Evolutionary conservation across 2,113 vertebrate species (phyloP), one percentile per base, ranked within the genome.

Genomic region (Herpetotheres cachinnans): DNA sequence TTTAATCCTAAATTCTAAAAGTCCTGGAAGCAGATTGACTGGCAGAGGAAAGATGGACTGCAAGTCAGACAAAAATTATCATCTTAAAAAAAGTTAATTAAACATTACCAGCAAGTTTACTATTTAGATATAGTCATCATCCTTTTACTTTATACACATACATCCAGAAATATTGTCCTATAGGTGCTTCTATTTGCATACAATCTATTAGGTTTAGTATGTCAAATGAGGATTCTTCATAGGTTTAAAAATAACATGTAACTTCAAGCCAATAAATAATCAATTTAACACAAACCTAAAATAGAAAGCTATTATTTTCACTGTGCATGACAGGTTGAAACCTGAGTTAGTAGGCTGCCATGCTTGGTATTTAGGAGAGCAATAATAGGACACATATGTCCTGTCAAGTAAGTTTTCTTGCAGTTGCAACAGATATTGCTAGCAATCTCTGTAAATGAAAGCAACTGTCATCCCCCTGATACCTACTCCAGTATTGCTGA

Each of bases 351-450:
- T n/a, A 79, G 63, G 70, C 19, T 92, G 77, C 69, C 52, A 71
- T 74, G 16, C 21, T 47, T 82, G 24, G 2, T 81, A 82, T 69
- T 86, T 91, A 44, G 40, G 24, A 66, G 32, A 86, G 40, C 3
- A 65, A 59, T 52, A 78, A 84, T 8, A 74, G 63, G 70, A 42
- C 86, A 89, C n/a, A 67, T 49, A 90, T 59, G 55, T 86, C 61
- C 65, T 79, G 34, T 72, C 90, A 95, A 88, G 78, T 26, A 86
- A 78, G 40, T 76, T 86, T 90, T 90, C 42, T 61, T 85, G 27
- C 16, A 63, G 50, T 88, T 83, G 27, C 26, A 88, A 40, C 16
- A 81, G 69, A 58, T 89, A 52, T 36, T 46, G 55, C 3, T 7
- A 78, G 29, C 17, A 59, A 34, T 44, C n/a, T 81, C 44, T 71